A percentile compares a stretch with the other conserved stretches of the same genome.
Conservation (phyloP, 2,888 invertebrate genomes). For the Oasisia sp. region DNA sequence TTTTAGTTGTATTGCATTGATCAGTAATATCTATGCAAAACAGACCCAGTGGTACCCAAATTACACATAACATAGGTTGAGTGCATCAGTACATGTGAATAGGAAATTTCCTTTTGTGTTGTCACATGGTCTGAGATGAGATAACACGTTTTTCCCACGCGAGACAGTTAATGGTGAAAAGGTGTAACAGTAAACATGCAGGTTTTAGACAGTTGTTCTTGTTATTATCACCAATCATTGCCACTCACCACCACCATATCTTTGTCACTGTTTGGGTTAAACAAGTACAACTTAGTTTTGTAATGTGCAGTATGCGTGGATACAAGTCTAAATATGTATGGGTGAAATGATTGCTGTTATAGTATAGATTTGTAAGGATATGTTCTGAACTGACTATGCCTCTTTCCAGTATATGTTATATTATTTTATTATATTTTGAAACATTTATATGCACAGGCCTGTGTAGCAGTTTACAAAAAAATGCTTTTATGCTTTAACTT, state of each 20-base stretch:
- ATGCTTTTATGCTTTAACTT: no score
- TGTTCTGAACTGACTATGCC: no score
- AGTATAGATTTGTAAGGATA: background rate
- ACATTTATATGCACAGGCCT: no score
- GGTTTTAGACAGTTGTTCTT: background rate
- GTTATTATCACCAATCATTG: background rate
- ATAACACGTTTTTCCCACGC: slow-evolving; percentile 1
- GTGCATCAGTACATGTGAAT: background rate
- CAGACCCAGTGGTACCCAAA: no score
- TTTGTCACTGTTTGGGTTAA: background rate
- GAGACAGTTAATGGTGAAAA: background rate
- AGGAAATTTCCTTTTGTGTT: background rate
- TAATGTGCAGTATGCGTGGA: background rate
- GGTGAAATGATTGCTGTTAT: background rate
- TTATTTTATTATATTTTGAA: no score
- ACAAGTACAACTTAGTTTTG: background rate
- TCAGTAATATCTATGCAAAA: no score
- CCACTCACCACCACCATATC: background rate
- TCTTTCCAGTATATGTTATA: no score
- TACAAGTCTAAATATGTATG: background rate
- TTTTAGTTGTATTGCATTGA: no score
- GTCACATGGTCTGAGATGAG: background rate
- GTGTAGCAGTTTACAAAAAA: no score
- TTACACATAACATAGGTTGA: background rate
- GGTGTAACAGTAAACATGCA: background rate